These are phyloP conservation scores for Danio albolineatus DNA, from an alignment of 2,797 vertebrate genomes.

Conservation along the genomic window DNA sequence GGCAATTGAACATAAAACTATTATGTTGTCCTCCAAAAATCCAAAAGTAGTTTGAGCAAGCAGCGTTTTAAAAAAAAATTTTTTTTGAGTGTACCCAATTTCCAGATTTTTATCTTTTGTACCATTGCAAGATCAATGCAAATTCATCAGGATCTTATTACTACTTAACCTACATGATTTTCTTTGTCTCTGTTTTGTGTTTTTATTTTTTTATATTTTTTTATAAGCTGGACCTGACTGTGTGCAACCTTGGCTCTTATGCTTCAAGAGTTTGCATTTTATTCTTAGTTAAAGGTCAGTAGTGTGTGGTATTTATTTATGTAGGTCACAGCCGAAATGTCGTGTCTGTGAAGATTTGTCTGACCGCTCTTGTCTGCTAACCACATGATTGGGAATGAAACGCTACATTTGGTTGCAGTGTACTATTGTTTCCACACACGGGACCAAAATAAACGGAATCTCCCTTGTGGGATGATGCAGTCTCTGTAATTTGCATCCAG, in stretches of 20 bases:
- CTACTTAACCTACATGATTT: too few species aligned
- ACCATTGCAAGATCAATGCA: too few species aligned
- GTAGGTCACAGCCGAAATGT: background rate
- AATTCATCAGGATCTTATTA: too few species aligned
- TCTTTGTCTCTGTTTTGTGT: too few species aligned
- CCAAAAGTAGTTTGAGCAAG: too few species aligned
- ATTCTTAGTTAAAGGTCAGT: slow-evolving; percentile 18
- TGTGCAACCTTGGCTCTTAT: background rate
- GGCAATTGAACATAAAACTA: too few species aligned
- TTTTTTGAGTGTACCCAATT: too few species aligned
- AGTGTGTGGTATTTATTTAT: background rate
- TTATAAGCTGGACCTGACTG: background rate
- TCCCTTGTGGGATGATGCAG: slow-evolving; percentile 25
- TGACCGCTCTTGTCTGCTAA: background rate
- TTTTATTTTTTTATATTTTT: background rate
- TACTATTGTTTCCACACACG: slow-evolving; percentile 26
- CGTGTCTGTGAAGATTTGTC: background rate
- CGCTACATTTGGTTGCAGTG: background rate
- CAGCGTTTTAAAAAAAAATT: too few species aligned
- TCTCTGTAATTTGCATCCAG: slow-evolving; percentile 10
- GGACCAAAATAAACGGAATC: slow-evolving; percentile 2
- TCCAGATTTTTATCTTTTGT: too few species aligned
- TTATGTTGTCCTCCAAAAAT: too few species aligned
- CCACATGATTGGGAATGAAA: slow-evolving; percentile 7
- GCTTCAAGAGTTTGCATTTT: background rate